Base-by-base conservation (phyloP, 2,113 vertebrate species). In the Setophaga petechia region DNA sequence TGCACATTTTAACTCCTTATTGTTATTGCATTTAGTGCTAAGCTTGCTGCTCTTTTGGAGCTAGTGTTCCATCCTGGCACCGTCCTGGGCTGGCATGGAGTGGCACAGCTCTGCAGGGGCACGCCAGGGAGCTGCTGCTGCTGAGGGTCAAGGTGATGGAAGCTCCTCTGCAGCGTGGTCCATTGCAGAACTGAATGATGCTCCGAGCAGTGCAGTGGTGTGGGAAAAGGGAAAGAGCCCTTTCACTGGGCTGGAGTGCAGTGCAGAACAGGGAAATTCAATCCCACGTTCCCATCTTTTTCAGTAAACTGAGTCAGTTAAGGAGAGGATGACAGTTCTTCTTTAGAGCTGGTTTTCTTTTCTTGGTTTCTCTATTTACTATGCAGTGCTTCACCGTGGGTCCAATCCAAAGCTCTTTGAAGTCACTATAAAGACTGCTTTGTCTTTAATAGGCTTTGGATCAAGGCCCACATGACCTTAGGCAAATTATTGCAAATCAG, bases 1-100 rank as follows among this genome's bases (percentile, higher is more conserved):
- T 91, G 71, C 68, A 68, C 49, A 33, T 94, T 96, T 94, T 96
- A 96, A 95, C 94, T 85, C 74, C 59, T 96, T 84, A 61, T 39
- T 93, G 73, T 84, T 96, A n/a, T 0, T 75, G 65, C 44, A 9
- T 90, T 80, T 90, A 44, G 84, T 78, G 63, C 62, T 88, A 37
- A 73, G 4, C 22, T 66, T 44, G 46, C 44, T 18, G 73, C 89
- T 91, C 19, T 68, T 52, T 31, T 57, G 65, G 63, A 69, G 13
- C 0, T 0, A 55, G 59, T 4, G 1, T 72, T 61, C 49, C 0
- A 4, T 61, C 49, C 59, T 81, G 94, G 78, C 85, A 62, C 15
- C 4, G 0, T 86, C 52, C 63, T 73, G 5, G 5, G 65, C 74
- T 91, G 93, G 71, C 28, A 11, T 7, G 33, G 59, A 19, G 14